Evolutionary conservation across 2,113 vertebrate genomes (phyloP).

Genomic region (Pollachius pollachius): DNA sequence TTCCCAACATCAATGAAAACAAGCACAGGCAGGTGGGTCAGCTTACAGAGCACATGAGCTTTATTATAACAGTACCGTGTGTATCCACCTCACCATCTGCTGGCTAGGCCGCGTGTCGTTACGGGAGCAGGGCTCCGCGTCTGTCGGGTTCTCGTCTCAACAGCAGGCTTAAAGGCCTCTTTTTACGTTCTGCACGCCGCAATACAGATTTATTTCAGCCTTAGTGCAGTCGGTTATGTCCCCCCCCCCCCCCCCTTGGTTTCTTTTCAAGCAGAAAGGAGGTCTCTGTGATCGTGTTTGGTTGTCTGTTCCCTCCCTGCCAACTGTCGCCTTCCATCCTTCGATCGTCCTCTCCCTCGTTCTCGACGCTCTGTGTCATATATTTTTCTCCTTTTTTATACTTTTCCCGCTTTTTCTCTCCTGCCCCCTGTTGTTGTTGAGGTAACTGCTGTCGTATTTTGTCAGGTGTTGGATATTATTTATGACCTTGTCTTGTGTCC

Average conservation of each 20-base stretch:
- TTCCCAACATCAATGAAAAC: conserved; percentile 12
- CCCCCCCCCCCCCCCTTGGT: too few relatives aligned
- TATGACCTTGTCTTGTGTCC: conserved; percentile 82
- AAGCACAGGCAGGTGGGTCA: conserved; percentile 39
- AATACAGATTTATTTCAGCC: too few relatives aligned
- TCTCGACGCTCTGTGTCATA: conserved; percentile 36
- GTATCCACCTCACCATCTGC: too few relatives aligned
- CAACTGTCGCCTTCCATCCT: conserved; percentile 49
- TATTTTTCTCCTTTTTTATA: conserved; percentile 51
- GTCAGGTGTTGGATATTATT: conserved; percentile 80
- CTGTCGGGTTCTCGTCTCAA: conserved; percentile 9
- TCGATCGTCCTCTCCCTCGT: conserved; percentile 37
- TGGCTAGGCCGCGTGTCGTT: too few relatives aligned
- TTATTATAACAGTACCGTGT: too few relatives aligned
- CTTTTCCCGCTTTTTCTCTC: conserved; percentile 55
- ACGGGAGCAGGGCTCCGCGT: conserved; percentile 30
- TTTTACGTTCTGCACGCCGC: conserved; percentile 28
- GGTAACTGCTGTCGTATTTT: conserved; percentile 72
- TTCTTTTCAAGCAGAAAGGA: conserved; percentile 28
- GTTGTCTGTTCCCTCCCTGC: conserved; percentile 39
- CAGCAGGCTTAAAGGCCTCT: conserved; percentile 18
- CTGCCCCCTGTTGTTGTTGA: conserved; percentile 65
- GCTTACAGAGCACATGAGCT: too few relatives aligned
- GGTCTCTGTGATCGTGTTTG: conserved; percentile 56
- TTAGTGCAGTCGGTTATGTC: too few relatives aligned